These are phyloP conservation scores for Cantharis nigra DNA, from an alignment of 2,888 invertebrate genomes.

Conservation along the genomic window DNA sequence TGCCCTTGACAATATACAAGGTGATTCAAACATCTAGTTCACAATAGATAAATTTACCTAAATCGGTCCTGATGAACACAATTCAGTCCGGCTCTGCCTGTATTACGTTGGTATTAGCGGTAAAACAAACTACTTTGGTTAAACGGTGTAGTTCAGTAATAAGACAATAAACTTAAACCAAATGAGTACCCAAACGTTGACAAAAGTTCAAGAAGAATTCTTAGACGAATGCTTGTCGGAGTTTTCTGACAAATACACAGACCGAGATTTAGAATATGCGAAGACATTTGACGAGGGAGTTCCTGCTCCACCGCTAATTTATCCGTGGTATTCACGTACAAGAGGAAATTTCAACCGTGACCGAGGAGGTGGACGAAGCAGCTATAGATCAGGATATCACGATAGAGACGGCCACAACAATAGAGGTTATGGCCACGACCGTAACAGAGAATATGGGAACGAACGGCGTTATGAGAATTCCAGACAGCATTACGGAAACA, in stretches of 20 bases:
- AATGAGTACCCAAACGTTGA: conserved; percentile 25
- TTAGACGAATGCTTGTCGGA: conserved; percentile 53
- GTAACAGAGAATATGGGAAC: conserved; percentile 7
- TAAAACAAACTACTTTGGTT: no score
- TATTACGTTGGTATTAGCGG: no score
- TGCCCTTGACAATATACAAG: background rate
- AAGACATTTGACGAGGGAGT: conserved; percentile 48
- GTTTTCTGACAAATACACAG: conserved; percentile 54
- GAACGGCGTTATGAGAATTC: conserved; percentile 6
- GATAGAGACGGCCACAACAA: conserved; percentile 17
- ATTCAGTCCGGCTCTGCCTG: no score
- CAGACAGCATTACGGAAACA: conserved; percentile 15
- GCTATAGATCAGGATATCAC: conserved; percentile 8
- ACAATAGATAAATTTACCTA: no score
- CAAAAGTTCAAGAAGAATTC: conserved; percentile 52
- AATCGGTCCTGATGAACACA: no score
- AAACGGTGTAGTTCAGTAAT: no score
- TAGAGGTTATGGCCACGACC: conserved; percentile 23
- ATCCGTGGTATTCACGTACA: conserved; percentile 50
- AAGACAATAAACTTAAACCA: no score
- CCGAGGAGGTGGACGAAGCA: conserved; percentile 9
- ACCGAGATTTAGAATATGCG: conserved; percentile 53
- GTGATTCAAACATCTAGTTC: background rate
- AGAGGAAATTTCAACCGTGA: conserved; percentile 57
- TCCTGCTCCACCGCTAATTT: conserved; percentile 54